Percentiles rank a stretch among this genome's conserved stretches.
phyloP scores from a whole-genome alignment of 2,888 invertebrate species.

The Lochmaea capreae region DNA sequence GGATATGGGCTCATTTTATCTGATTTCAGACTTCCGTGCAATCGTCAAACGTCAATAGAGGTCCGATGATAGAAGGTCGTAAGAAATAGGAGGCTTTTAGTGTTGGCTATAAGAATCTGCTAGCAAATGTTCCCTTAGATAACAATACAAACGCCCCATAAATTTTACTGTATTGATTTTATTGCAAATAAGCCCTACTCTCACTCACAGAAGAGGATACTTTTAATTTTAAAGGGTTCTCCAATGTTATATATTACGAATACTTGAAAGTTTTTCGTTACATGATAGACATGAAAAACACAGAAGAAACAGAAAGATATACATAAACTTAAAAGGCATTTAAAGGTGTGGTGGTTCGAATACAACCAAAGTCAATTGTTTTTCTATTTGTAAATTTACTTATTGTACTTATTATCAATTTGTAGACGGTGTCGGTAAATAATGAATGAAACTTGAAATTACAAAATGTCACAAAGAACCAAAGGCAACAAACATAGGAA shows the following conservation, averaged over 20 bases:
- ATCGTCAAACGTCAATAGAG: slow-evolving; percentile 53
- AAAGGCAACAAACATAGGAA: too few relatives aligned
- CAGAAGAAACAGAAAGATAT: too few relatives aligned
- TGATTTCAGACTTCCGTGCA: slow-evolving; percentile 52
- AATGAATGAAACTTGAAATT: too few relatives aligned
- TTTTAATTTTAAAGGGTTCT: not conserved
- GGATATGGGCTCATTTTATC: slow-evolving; percentile 54
- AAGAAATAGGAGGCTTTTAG: slow-evolving; percentile 54
- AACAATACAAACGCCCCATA: slow-evolving; percentile 57
- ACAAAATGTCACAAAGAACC: too few relatives aligned
- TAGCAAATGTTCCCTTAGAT: slow-evolving; percentile 53
- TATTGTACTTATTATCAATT: too few relatives aligned
- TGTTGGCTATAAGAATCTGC: slow-evolving; percentile 55
- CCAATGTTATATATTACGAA: not conserved
- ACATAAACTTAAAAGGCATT: too few relatives aligned
- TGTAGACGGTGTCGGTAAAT: too few relatives aligned
- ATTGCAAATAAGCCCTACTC: slow-evolving; percentile 61
- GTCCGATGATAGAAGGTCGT: slow-evolving; percentile 54
- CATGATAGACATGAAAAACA: too few relatives aligned
- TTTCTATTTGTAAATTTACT: too few relatives aligned
- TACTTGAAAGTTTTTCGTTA: not conserved
- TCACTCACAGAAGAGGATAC: slow-evolving; percentile 11
- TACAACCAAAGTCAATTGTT: too few relatives aligned
- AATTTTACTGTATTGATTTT: slow-evolving; percentile 63
- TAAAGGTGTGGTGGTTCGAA: too few relatives aligned